Evolutionary conservation across 1,140 invertebrate genomes (phyloP).

Genomic region (Euborellia annulipes): DNA sequence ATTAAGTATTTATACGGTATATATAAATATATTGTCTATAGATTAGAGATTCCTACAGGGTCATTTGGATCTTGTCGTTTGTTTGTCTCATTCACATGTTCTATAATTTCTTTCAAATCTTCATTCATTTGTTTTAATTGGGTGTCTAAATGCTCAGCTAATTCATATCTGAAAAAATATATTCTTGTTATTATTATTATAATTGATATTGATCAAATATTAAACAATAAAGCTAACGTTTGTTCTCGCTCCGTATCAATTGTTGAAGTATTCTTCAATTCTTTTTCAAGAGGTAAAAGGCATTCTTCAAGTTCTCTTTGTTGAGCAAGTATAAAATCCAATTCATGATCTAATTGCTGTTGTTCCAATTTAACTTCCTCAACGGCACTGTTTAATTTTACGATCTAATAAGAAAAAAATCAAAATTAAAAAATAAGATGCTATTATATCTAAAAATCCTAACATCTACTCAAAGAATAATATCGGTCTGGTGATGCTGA

Average conservation of each 20-base stretch:
- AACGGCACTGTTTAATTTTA: slow-evolving; percentile 67
- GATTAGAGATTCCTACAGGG: slow-evolving; percentile 43
- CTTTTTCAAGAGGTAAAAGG: slow-evolving; percentile 68
- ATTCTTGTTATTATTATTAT: not conserved
- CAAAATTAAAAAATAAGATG: no score
- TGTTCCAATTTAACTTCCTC: slow-evolving; percentile 79
- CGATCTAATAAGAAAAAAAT: slow-evolving; percentile 39
- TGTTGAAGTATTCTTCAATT: slow-evolving; percentile 44
- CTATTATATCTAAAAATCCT: no score
- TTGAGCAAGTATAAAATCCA: slow-evolving; percentile 87
- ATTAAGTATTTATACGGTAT: not conserved
- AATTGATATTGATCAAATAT: no score
- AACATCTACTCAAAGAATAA: no score
- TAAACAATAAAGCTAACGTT: slow-evolving; percentile 35
- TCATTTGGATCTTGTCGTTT: slow-evolving; percentile 67
- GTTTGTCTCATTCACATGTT: slow-evolving; percentile 81
- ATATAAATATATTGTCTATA: not conserved
- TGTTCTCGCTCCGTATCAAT: slow-evolving; percentile 75
- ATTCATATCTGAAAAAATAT: slow-evolving; percentile 49
- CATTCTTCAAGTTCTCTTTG: slow-evolving; percentile 84
- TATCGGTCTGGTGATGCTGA: no score
- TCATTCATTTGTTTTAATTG: slow-evolving; percentile 88
- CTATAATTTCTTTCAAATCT: slow-evolving; percentile 88
- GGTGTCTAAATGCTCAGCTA: slow-evolving; percentile 80
- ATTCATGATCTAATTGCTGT: slow-evolving; percentile 73